These are phyloP conservation scores for Centrocercus urophasianus DNA, from an alignment of 2,113 vertebrate genomes.

Conservation along the genomic window DNA sequence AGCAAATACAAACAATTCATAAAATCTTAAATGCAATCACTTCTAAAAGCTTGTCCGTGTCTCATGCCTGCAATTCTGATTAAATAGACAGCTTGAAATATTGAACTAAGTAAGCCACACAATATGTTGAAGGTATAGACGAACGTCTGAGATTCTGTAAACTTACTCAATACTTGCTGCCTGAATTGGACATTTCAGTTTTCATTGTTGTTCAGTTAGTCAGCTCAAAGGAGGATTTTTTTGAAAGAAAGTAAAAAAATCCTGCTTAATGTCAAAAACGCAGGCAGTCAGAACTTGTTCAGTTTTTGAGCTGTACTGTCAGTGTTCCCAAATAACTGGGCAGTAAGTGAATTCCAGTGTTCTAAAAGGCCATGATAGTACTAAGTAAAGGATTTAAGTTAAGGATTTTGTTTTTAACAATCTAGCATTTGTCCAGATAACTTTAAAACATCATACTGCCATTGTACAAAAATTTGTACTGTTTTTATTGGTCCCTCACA, in stretches of 20 bases:
- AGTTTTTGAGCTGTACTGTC: neutral
- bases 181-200: neutral
- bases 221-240: neutral
- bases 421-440: neutral
- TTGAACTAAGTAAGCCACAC: neutral
- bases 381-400: neutral
- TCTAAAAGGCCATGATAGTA: neutral
- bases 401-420: neutral
- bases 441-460: neutral
- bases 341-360: neutral
- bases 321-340: neutral
- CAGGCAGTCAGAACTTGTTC: neutral
- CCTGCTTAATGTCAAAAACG: neutral
- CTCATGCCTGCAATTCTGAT: neutral
- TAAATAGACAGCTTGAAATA: neutral
- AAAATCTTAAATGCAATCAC: neutral
- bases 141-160: neutral
- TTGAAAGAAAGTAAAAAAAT: neutral
- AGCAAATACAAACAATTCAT: neutral
- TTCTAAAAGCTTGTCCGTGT: neutral
- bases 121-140: neutral
- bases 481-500: neutral
- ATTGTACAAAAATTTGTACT: neutral
- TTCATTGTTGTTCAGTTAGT: neutral
- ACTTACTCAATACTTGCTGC: neutral